These are phyloP conservation scores for Nothura maculosa DNA, from an alignment of 2,797 vertebrate genomes.

Conservation along the genomic window DNA sequence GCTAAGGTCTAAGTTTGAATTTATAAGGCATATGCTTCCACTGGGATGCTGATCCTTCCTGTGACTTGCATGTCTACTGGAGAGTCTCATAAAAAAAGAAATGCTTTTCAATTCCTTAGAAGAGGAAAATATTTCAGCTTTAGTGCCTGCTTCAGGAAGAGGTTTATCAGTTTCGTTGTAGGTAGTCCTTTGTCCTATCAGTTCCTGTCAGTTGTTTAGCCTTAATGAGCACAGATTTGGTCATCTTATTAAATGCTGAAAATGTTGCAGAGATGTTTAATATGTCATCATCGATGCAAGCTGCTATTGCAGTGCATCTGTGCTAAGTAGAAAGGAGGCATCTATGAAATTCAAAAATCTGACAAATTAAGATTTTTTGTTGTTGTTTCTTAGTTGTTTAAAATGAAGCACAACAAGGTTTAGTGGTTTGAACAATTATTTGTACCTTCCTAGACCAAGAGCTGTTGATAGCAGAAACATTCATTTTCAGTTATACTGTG, in stretches of 20 bases:
- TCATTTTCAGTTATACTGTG: background rate
- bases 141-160: background rate
- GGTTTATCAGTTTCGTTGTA: background rate
- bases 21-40: background rate
- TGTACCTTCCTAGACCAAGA: fast-evolving
- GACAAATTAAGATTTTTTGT: background rate
- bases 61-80: background rate
- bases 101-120: background rate
- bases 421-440: background rate
- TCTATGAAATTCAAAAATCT: background rate
- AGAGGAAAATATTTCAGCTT: background rate
- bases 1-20: background rate
- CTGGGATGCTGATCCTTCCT: background rate
- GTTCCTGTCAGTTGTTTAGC: background rate
- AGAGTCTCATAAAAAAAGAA: background rate
- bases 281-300: background rate
- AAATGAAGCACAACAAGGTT: background rate
- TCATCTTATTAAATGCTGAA: background rate
- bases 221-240: fast-evolving
- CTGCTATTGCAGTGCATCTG: background rate
- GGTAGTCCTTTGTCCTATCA: background rate
- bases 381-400: background rate
- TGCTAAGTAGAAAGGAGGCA: background rate
- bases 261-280: background rate
- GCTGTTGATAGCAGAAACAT: fast-evolving